phyloP scores from a whole-genome alignment of 2,888 invertebrate genomes.

The Lycophotia porphyrea region DNA sequence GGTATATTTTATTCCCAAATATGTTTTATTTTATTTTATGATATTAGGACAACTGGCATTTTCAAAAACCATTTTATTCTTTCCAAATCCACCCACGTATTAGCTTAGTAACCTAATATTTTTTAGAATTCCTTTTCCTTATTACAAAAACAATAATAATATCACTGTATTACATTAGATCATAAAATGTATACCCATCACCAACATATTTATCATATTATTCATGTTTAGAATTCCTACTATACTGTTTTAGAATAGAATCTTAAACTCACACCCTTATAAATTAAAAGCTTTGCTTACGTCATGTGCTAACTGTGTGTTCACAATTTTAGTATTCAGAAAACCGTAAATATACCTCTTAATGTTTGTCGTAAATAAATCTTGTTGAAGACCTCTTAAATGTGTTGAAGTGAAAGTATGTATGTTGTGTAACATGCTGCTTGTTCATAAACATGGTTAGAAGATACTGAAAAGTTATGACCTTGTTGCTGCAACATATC shows the following conservation, averaged over 20 bases:
- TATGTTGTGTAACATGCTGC: conserved; percentile 9
- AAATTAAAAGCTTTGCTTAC: conserved; percentile 35
- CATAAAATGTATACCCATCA: not conserved
- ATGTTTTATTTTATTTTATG: not conserved
- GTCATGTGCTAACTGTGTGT: conserved; percentile 48
- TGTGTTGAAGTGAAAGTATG: not conserved
- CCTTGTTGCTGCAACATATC: conserved; percentile 6
- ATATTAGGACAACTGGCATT: too few relatives aligned
- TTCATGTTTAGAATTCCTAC: conserved; percentile 3
- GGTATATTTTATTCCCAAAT: not conserved
- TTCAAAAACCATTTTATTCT: not conserved
- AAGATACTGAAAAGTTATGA: not conserved
- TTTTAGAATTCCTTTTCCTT: not conserved
- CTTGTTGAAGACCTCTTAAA: conserved; percentile 1
- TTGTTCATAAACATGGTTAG: not conserved
- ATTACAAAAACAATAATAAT: not conserved
- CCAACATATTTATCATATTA: conserved; percentile 2
- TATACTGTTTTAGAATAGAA: conserved; percentile 1
- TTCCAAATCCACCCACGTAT: not conserved
- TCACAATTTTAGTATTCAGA: conserved; percentile 50
- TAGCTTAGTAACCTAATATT: not conserved
- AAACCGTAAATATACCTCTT: conserved; percentile 54
- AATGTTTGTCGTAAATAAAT: conserved; percentile 39
- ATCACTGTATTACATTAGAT: not conserved
- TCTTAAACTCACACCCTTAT: not conserved